These are phyloP conservation scores for Raja brachyura DNA, from an alignment of 2,113 vertebrate genomes.

Conservation along the genomic window DNA sequence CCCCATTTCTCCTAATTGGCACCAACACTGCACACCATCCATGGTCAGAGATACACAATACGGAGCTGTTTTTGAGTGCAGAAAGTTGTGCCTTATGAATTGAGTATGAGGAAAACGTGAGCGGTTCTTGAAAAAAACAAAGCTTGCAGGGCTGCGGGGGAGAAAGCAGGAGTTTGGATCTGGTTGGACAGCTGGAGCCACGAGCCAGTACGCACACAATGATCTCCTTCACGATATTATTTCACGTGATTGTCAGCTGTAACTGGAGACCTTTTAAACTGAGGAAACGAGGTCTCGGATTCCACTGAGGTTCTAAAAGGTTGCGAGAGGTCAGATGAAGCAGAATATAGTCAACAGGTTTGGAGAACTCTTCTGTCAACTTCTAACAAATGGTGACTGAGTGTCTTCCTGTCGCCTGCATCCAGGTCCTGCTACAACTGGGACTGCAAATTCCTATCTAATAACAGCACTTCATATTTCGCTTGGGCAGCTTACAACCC, in stretches of 20 bases:
- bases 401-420: neutral
- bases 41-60: neutral
- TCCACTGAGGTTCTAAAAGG: neutral
- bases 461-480: too few relatives aligned
- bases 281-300: neutral
- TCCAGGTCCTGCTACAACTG: neutral
- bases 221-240: neutral
- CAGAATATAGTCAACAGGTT: neutral
- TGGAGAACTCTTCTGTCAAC: neutral
- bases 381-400: neutral
- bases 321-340: neutral
- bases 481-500: too few relatives aligned
- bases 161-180: neutral
- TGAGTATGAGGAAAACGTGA: neutral
- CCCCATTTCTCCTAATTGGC: neutral
- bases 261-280: neutral
- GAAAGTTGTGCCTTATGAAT: neutral
- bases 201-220: neutral
- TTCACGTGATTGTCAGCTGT: neutral
- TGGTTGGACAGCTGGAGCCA: neutral
- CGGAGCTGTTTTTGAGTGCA: neutral
- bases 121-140: too few relatives aligned
- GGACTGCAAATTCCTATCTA: neutral
- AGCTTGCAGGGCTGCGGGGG: neutral
- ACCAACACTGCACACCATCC: neutral